These are phyloP conservation scores for Bungarus multicinctus DNA, from an alignment of 2,113 vertebrate genomes.

Conservation along the genomic window DNA sequence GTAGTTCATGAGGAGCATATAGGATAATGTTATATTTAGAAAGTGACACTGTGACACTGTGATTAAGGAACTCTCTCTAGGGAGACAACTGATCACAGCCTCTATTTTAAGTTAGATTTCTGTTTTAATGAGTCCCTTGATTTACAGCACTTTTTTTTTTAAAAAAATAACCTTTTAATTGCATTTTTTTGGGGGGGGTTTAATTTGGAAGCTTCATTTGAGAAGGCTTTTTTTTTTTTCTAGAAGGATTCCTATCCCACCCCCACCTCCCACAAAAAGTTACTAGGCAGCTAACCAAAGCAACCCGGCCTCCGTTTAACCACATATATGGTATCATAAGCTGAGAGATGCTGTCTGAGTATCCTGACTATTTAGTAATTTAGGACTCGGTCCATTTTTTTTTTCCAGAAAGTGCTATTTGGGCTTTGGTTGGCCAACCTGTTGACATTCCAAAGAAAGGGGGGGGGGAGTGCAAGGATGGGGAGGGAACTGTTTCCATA, in stretches of 20 bases:
- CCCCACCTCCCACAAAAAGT: background rate
- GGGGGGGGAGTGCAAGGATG: background rate
- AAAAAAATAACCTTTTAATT: background rate
- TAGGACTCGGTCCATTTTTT: background rate
- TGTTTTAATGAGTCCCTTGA: background rate
- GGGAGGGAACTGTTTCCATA: background rate
- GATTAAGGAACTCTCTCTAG: background rate
- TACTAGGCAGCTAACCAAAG: background rate
- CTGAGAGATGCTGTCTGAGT: background rate
- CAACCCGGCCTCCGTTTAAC: too few species aligned
- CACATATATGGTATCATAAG: background rate
- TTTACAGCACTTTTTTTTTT: background rate
- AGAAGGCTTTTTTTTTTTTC: background rate
- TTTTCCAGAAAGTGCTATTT: background rate
- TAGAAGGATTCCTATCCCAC: background rate
- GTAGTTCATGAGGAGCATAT: background rate
- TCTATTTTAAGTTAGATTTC: background rate
- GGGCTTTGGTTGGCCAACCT: background rate
- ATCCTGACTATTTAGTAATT: background rate
- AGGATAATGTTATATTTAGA: background rate
- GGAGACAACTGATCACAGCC: background rate
- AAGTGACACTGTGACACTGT: background rate
- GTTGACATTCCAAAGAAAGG: background rate
- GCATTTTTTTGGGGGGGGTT: background rate
- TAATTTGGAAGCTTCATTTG: background rate